Percentiles rank a stretch among this genome's conserved stretches.
Conservation (phyloP, 2,888 invertebrate species). For the Micropterix aruncella region DNA sequence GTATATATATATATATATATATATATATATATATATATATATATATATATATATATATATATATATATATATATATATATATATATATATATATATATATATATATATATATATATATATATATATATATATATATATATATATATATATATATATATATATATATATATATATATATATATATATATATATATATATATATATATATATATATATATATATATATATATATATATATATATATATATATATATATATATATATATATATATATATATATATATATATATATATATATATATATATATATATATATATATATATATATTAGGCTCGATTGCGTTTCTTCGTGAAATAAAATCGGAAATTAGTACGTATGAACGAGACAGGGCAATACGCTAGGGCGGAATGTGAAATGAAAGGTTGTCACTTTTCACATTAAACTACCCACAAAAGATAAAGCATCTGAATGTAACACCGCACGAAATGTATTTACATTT, state of each 20-base stretch:
- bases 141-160: slow-evolving; percentile 4
- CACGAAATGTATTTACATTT: too few species aligned
- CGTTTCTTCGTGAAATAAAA: too few species aligned
- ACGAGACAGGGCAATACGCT: neutral
- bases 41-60: slow-evolving; percentile 4
- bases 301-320: slow-evolving; percentile 4
- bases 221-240: slow-evolving; percentile 4
- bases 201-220: slow-evolving; percentile 4
- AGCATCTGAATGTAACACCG: too few species aligned
- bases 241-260: slow-evolving; percentile 4
- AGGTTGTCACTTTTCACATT: too few species aligned
- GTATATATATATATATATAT: too few species aligned
- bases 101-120: slow-evolving; percentile 4
- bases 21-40: too few species aligned
- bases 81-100: slow-evolving; percentile 4
- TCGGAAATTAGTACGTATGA: too few species aligned
- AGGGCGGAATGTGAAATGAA: too few species aligned
- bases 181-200: slow-evolving; percentile 4
- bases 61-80: slow-evolving; percentile 4
- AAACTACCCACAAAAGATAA: too few species aligned
- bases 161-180: slow-evolving; percentile 4
- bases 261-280: slow-evolving; percentile 3
- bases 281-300: slow-evolving; percentile 4
- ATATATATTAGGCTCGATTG: too few species aligned
- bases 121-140: slow-evolving; percentile 4